A percentile compares a stretch with the other conserved stretches of the same genome.
These are phyloP conservation scores for Oeneis ivallda DNA, from an alignment of 2,888 invertebrate genomes.

Conservation along the genomic window DNA sequence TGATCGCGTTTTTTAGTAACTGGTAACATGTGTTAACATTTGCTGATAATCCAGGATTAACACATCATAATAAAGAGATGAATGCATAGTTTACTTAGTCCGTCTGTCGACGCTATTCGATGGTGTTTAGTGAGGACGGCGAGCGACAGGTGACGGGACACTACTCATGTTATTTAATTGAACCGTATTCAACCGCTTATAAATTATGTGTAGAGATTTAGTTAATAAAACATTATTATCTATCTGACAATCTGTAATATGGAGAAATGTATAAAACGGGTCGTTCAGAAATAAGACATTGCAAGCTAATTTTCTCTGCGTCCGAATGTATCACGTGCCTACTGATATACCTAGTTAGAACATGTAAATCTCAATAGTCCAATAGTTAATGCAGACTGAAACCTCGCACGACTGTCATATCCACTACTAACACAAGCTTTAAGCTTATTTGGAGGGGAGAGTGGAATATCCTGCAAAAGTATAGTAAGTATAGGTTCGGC, in stretches of 20 bases:
- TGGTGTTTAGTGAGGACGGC: constrained; percentile 56
- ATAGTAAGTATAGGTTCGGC: no score
- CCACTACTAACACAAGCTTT: no score
- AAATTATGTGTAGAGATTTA: not conserved
- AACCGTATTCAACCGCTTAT: constrained; percentile 19
- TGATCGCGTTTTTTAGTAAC: constrained; percentile 69
- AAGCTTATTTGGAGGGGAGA: no score
- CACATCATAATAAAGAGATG: constrained; percentile 82
- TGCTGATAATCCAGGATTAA: constrained; percentile 81
- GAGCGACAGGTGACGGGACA: constrained; percentile 70
- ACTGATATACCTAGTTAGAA: no score
- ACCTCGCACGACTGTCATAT: no score
- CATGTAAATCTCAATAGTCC: no score
- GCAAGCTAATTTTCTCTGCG: no score
- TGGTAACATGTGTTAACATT: constrained; percentile 82
- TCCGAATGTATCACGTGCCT: no score
- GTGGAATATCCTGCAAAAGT: no score
- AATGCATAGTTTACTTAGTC: constrained; percentile 76
- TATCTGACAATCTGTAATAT: constrained; percentile 34
- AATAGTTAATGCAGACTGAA: no score
- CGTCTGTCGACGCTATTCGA: constrained; percentile 74
- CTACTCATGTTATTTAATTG: constrained; percentile 66
- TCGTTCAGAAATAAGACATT: no score
- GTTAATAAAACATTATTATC: not conserved
- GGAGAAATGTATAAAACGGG: no score